phyloP scores from a whole-genome alignment of 1,140 invertebrate species.

The Zaprionus nigranus region DNA sequence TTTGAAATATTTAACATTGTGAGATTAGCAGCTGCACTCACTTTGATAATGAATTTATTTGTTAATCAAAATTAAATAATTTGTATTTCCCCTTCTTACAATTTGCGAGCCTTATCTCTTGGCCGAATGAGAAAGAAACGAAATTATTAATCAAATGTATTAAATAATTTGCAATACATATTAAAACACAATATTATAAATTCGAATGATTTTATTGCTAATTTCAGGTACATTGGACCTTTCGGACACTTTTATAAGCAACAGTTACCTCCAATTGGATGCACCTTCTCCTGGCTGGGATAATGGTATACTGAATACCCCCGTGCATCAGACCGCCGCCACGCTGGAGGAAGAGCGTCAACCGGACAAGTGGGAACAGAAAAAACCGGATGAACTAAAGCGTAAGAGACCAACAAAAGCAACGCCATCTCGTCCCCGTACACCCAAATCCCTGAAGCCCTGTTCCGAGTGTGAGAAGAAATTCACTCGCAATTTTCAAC shows the following conservation, averaged over 20 bases:
- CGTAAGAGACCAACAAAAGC: constrained; percentile 12
- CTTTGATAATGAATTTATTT: neutral
- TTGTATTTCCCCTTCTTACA: neutral
- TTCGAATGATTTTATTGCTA: neutral
- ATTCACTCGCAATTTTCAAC: constrained; percentile 77
- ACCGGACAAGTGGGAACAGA: neutral
- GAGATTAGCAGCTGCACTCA: neutral
- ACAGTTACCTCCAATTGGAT: neutral
- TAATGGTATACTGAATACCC: constrained; percentile 56
- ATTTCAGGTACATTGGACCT: constrained; percentile 29
- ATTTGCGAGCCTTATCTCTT: neutral
- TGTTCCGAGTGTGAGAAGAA: constrained; percentile 76
- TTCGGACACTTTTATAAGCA: constrained; percentile 13
- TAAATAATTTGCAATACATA: neutral
- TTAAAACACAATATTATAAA: neutral
- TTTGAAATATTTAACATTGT: neutral
- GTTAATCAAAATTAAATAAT: neutral
- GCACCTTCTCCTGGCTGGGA: constrained; percentile 26
- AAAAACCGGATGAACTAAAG: constrained; percentile 8
- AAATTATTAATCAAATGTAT: neutral
- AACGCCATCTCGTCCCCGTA: constrained; percentile 13
- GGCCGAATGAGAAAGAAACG: neutral
- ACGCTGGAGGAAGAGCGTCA: neutral
- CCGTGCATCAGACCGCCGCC: constrained; percentile 46
- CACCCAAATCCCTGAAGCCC: constrained; percentile 54